phyloP scores from a whole-genome alignment of 2,113 vertebrate species.

The Pithys albifrons region DNA sequence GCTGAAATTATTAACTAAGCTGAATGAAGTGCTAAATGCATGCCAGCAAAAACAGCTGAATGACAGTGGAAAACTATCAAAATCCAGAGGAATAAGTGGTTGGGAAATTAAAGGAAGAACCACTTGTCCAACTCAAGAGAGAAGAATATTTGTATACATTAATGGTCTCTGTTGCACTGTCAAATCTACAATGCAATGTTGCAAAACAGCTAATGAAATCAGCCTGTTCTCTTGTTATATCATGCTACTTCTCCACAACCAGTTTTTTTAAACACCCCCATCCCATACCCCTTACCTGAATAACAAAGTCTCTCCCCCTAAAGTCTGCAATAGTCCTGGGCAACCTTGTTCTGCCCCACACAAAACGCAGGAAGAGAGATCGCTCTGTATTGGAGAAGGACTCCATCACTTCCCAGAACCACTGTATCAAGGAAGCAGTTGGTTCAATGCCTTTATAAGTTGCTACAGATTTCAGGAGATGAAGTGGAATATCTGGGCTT shows the following conservation, averaged over 20 bases:
- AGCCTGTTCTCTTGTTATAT: not conserved
- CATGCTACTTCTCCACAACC: not conserved
- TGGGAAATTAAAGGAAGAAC: not conserved
- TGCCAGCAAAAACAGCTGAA: not conserved
- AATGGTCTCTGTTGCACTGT: not conserved
- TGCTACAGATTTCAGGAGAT: slow-evolving; percentile 96
- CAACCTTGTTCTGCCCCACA: slow-evolving; percentile 95
- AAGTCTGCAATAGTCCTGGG: slow-evolving; percentile 99
- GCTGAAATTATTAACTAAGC: not conserved
- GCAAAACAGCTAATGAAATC: not conserved
- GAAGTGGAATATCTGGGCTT: slow-evolving; percentile 96
- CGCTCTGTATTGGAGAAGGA: slow-evolving; percentile 97
- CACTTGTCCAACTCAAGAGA: not conserved
- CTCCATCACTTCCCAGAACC: slow-evolving; percentile 99
- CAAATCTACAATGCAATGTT: not conserved
- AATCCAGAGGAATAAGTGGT: not conserved
- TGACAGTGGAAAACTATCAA: not conserved
- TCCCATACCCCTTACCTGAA: slow-evolving; percentile 82
- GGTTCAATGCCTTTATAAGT: slow-evolving; percentile 97
- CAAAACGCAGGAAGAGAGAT: slow-evolving; percentile 95
- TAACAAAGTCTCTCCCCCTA: slow-evolving; percentile 94
- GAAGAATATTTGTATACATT: not conserved
- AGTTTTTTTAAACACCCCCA: not conserved
- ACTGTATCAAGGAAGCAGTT: slow-evolving; percentile 88
- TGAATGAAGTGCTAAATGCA: not conserved